phyloP scores from a whole-genome alignment of 2,888 invertebrate genomes.

The Dicycla oo region DNA sequence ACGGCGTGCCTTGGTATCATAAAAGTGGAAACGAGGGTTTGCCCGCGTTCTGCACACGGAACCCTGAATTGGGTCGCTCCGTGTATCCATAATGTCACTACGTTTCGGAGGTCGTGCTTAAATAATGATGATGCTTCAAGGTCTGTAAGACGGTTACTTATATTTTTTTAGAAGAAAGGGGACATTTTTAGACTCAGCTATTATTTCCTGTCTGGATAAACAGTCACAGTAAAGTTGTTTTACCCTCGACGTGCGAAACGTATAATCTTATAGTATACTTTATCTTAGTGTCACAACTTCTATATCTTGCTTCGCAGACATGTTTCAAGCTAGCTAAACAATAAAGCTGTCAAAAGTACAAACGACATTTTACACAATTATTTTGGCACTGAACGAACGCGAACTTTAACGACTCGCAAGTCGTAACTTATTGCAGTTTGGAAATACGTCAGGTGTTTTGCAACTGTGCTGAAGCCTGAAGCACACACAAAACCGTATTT shows the following conservation, averaged over 20 bases:
- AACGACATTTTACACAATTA: conserved; percentile 32
- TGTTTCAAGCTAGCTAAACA: conserved; percentile 18
- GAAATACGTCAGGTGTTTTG: conserved; percentile 44
- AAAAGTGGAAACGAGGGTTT: conserved; percentile 77
- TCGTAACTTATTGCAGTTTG: conserved; percentile 41
- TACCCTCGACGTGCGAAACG: conserved; percentile 9
- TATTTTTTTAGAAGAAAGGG: conserved; percentile 1
- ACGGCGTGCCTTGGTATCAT: conserved; percentile 77
- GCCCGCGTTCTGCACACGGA: conserved; percentile 73
- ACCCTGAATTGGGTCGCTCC: conserved; percentile 78
- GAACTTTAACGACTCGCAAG: conserved; percentile 29
- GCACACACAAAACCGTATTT: background rate
- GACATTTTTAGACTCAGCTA: background rate
- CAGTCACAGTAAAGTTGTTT: conserved; percentile 11
- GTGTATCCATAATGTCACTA: conserved; percentile 70
- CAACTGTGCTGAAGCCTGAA: conserved; percentile 17
- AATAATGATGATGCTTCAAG: conserved; percentile 59
- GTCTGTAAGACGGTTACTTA: conserved; percentile 8
- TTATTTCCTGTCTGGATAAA: background rate
- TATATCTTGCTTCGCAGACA: conserved; percentile 12
- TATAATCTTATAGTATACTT: conserved; percentile 18
- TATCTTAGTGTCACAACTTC: conserved; percentile 18
- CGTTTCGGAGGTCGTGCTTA: conserved; percentile 63
- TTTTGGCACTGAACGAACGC: conserved; percentile 26
- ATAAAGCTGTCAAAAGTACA: conserved; percentile 39